Evolutionary conservation across 1,140 invertebrate species (phyloP).

Genomic region (Megalopta genalis): DNA sequence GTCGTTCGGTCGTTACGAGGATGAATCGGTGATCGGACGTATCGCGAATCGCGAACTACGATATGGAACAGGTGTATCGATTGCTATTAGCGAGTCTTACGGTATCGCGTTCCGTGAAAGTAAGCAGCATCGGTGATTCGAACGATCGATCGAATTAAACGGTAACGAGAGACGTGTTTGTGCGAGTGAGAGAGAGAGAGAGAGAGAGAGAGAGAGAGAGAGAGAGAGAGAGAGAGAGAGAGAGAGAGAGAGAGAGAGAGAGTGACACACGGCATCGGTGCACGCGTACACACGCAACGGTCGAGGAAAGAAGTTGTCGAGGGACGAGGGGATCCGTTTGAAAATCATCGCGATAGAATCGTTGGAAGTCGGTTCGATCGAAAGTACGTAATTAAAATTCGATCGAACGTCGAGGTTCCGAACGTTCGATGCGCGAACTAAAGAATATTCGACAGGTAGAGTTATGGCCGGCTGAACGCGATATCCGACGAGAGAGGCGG

Average conservation of each 20-base stretch:
- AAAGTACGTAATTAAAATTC: neutral
- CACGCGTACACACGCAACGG: neutral
- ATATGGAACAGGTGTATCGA: constrained; percentile 31
- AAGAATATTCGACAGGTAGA: neutral
- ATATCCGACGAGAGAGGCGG: neutral
- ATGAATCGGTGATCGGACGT: constrained; percentile 53
- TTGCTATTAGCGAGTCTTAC: neutral
- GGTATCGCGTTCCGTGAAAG: neutral
- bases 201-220: too few relatives aligned
- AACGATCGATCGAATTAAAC: too few relatives aligned
- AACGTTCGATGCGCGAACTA: neutral
- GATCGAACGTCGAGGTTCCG: neutral
- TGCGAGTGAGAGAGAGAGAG: too few relatives aligned
- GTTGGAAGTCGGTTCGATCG: neutral
- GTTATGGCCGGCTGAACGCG: neutral
- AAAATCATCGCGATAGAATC: neutral
- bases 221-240: too few relatives aligned
- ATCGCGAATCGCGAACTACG: neutral
- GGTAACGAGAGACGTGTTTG: neutral
- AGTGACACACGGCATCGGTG: neutral
- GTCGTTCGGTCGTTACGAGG: constrained; percentile 71
- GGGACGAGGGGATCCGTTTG: too few relatives aligned
- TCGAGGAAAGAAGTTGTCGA: neutral
- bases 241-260: too few relatives aligned
- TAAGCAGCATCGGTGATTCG: neutral